Base-by-base conservation (phyloP, 2,888 invertebrate genomes). In the Acronicta alni region DNA sequence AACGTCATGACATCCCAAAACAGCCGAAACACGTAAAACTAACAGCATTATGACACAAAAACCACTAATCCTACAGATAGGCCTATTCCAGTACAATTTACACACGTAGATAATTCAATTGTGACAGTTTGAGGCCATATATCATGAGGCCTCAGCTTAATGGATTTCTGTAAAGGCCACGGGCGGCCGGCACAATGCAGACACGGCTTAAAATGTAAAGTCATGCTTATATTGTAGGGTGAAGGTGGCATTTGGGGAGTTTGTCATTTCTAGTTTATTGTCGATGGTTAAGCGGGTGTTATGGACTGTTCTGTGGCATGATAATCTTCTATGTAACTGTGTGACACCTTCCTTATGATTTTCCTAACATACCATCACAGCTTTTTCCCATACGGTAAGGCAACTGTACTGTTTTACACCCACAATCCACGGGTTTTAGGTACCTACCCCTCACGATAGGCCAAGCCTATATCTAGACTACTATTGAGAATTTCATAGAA, bases 81-180 rank as follows among this genome's bases (percentile, higher is more conserved):
- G 45, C 57, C 58, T 32, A 68, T 61, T 56, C 64, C 68, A 73
- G 61, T 67, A 77, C 79, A 78, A 72, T 74, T 74, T 78, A 77
- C 79, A 73, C 69, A 68, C 68, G 75, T 73, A 82, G 85, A 84
- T 85, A 85, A 85, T 86, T 83, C 85, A 79, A 75, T 77, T 78
- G 80, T 80, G 86, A 86, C 85, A 85, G 82, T 80, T 78, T 72
- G 45, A 52, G 72, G 69, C 81, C 71, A 80, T 86, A 84, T 82
- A 85, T 86, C 85, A 85, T 80, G 77, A 51, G 70, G 76, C 68
- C 73, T 72, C 70, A 74, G 79, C 80, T 81, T 84, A 85, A 86
- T 85, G 81, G 80, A 81, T 81, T 81, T 75, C 78, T 72, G 78
- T 69, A 77, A 75, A 75, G 75, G 77, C 73, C 60, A 47, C 54